phyloP scores from a whole-genome alignment of 2,113 vertebrate species.

The Larimichthys crocea region DNA sequence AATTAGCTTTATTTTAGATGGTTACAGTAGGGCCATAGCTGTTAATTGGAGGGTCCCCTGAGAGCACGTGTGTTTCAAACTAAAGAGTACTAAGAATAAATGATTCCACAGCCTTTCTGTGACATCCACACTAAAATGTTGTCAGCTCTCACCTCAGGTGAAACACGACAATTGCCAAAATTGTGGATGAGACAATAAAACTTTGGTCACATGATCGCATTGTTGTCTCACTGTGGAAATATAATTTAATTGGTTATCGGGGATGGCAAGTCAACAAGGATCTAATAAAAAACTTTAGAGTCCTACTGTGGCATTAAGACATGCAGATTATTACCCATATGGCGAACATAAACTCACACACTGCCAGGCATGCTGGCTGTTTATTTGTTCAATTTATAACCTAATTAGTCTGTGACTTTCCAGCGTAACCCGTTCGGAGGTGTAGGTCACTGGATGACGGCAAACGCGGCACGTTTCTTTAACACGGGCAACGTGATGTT shows the following conservation, averaged over 20 bases:
- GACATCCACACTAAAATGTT: neutral
- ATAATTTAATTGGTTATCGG: constrained; percentile 13
- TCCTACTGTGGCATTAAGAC: constrained; percentile 30
- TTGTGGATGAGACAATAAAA: neutral
- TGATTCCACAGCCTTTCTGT: neutral
- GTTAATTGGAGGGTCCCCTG: no score
- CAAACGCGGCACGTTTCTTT: neutral
- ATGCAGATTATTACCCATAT: constrained; percentile 37
- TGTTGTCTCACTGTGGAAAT: constrained; percentile 19
- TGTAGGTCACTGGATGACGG: neutral
- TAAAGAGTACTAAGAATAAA: neutral
- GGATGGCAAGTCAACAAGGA: constrained; percentile 5
- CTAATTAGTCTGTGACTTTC: constrained; percentile 22
- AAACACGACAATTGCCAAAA: neutral
- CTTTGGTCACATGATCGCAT: neutral
- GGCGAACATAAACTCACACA: constrained; percentile 20
- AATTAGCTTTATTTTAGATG: no score
- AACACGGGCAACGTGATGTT: neutral
- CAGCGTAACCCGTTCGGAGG: neutral
- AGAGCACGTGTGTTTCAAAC: no score
- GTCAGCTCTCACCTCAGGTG: neutral
- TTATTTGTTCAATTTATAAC: constrained; percentile 48
- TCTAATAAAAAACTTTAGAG: constrained; percentile 19
- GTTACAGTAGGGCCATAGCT: no score
- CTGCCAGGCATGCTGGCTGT: neutral